These are phyloP conservation scores for Hirtodrosophila alboralis DNA, from an alignment of 2,888 invertebrate species.

Conservation along the genomic window DNA sequence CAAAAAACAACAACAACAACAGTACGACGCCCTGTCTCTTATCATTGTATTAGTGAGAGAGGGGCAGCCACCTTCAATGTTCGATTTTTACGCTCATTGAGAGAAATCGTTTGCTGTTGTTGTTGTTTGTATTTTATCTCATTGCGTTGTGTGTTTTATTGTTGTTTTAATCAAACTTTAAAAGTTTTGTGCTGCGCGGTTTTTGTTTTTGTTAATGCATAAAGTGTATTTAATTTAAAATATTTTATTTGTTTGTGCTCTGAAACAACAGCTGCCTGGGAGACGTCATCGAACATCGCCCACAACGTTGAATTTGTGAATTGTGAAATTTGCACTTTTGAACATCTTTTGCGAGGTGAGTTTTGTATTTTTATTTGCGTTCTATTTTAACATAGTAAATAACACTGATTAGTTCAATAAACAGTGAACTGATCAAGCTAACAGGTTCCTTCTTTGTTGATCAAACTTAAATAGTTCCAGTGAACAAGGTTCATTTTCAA, in stretches of 20 bases:
- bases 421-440: too few relatives aligned
- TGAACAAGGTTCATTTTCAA: too few relatives aligned
- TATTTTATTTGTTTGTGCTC: conserved; percentile 29
- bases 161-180: conserved; percentile 17
- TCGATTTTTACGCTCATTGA: conserved; percentile 58
- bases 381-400: too few relatives aligned
- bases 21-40: conserved; percentile 60
- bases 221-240: conserved; percentile 41
- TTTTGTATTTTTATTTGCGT: conserved; percentile 2
- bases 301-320: conserved; percentile 8
- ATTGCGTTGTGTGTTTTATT: conserved; percentile 24
- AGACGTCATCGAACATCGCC: conserved; percentile 36
- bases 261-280: conserved; percentile 45
- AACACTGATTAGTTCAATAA: too few relatives aligned
- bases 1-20: conserved; percentile 36
- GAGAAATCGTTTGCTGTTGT: conserved; percentile 31
- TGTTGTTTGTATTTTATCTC: conserved; percentile 32
- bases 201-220: conserved; percentile 34
- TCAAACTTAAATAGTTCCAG: too few relatives aligned
- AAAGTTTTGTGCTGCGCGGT: conserved; percentile 25
- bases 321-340: conserved; percentile 24
- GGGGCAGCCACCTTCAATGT: conserved; percentile 56
- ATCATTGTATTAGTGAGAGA: conserved; percentile 28
- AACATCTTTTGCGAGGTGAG: conserved; percentile 35
- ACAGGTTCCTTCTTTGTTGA: too few relatives aligned